Percentiles rank a stretch among this genome's conserved stretches.
These are phyloP conservation scores for Tetragnatha montana DNA, from an alignment of 2,888 invertebrate genomes.

Conservation along the genomic window DNA sequence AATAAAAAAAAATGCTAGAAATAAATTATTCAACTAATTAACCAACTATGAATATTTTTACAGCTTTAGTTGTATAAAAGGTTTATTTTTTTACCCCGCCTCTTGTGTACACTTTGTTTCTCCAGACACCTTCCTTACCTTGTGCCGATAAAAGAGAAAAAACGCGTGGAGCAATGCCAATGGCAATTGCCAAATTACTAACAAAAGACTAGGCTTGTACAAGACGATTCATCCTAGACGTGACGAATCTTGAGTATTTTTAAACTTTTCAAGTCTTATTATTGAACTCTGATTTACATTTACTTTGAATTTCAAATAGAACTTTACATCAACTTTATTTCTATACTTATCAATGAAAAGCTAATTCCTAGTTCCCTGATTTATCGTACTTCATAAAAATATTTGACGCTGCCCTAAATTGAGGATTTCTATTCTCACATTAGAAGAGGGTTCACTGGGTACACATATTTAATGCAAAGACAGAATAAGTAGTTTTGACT, in stretches of 20 bases:
- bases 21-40: too few relatives aligned
- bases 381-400: too few relatives aligned
- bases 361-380: too few relatives aligned
- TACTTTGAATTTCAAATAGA: neutral
- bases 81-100: neutral
- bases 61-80: neutral
- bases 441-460: too few relatives aligned
- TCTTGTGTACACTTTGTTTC: neutral
- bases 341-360: too few relatives aligned
- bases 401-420: too few relatives aligned
- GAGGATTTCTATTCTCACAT: too few relatives aligned
- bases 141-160: neutral
- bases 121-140: slow-evolving; percentile 2
- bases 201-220: slow-evolving; percentile 36
- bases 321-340: too few relatives aligned
- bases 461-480: too few relatives aligned
- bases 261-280: slow-evolving; percentile 21
- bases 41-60: too few relatives aligned
- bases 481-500: too few relatives aligned
- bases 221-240: slow-evolving; percentile 11
- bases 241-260: slow-evolving; percentile 45
- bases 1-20: too few relatives aligned
- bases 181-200: slow-evolving; percentile 47
- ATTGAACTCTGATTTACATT: neutral
- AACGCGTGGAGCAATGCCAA: slow-evolving; percentile 45